Conservation (phyloP, 2,888 invertebrate species). For the Polia nebulosa region DNA sequence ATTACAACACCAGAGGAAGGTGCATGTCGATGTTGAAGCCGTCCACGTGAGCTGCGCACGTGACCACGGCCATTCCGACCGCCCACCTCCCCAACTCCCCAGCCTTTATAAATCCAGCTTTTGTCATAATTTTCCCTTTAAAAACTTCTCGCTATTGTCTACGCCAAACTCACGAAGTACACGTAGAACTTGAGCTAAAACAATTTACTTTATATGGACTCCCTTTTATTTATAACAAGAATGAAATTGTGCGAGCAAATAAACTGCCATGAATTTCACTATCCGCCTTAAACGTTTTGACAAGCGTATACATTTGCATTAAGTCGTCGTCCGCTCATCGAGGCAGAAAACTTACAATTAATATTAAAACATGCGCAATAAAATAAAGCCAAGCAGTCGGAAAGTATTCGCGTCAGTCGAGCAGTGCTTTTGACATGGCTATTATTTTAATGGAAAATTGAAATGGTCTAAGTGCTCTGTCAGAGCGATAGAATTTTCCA, state of each 20-base stretch:
- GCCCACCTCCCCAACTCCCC: slow-evolving; percentile 34
- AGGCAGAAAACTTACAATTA: slow-evolving; percentile 88
- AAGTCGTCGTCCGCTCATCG: slow-evolving; percentile 76
- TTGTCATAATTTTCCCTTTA: slow-evolving; percentile 67
- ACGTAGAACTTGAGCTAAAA: slow-evolving; percentile 64
- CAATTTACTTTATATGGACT: slow-evolving; percentile 69
- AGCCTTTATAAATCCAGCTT: slow-evolving; percentile 61
- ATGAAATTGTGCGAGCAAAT: slow-evolving; percentile 68
- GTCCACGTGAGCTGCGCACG: slow-evolving; percentile 63
- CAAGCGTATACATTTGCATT: slow-evolving; percentile 81
- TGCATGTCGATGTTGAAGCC: slow-evolving; percentile 33
- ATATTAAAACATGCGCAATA: slow-evolving; percentile 90
- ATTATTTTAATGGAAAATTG: slow-evolving; percentile 77
- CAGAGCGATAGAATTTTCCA: slow-evolving; percentile 50
- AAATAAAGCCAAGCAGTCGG: slow-evolving; percentile 88
- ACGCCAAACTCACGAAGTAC: slow-evolving; percentile 62
- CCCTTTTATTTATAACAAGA: slow-evolving; percentile 62
- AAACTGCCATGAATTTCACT: slow-evolving; percentile 74
- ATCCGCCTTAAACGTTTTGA: slow-evolving; percentile 80
- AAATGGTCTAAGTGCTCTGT: slow-evolving; percentile 67
- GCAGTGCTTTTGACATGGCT: slow-evolving; percentile 87
- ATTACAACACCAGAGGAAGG: slow-evolving; percentile 28
- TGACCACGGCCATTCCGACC: slow-evolving; percentile 41
- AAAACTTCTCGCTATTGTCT: slow-evolving; percentile 65
- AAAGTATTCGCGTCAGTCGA: slow-evolving; percentile 86